Evolutionary conservation across 1,140 invertebrate species (phyloP).

Genomic region (Matsumurasca onukii): DNA sequence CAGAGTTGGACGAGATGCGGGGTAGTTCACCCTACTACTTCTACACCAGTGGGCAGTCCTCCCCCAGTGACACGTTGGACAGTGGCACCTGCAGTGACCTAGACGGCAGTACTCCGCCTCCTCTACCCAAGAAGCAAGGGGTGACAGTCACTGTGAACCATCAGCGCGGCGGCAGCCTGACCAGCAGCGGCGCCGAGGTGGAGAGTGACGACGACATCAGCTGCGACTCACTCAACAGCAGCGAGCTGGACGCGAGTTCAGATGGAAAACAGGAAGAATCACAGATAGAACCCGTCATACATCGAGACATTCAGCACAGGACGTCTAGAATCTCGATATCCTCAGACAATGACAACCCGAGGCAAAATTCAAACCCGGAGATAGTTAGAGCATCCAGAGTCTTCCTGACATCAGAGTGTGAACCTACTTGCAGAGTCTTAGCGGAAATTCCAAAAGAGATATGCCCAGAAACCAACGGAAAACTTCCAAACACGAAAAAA

Average conservation of each 20-base stretch:
- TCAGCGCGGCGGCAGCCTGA: slow-evolving; percentile 43
- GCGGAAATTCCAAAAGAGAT: too few species aligned
- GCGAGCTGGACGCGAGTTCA: slow-evolving; percentile 54
- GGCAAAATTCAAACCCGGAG: slow-evolving; percentile 1
- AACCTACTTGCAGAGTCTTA: too few species aligned
- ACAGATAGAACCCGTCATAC: background rate
- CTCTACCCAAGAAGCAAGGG: slow-evolving; percentile 60
- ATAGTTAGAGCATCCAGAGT: background rate
- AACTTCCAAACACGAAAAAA: background rate
- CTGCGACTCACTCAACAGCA: slow-evolving; percentile 68
- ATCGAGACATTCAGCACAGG: too few species aligned
- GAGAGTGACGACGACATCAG: slow-evolving; percentile 57
- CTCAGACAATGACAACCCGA: too few species aligned
- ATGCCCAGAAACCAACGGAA: background rate
- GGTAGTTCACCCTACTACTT: slow-evolving; percentile 55
- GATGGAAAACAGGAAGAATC: slow-evolving; percentile 36
- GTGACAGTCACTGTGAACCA: slow-evolving; percentile 31
- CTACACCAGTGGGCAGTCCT: slow-evolving; percentile 65
- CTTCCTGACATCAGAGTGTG: background rate
- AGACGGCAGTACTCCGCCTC: slow-evolving; percentile 66
- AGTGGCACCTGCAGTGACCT: slow-evolving; percentile 81
- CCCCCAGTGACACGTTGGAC: slow-evolving; percentile 73
- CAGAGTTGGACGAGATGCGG: slow-evolving; percentile 41
- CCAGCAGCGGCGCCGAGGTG: slow-evolving; percentile 42
- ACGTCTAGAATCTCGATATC: background rate